phyloP scores from a whole-genome alignment of 2,888 invertebrate genomes.

The Tipula lateralis region DNA sequence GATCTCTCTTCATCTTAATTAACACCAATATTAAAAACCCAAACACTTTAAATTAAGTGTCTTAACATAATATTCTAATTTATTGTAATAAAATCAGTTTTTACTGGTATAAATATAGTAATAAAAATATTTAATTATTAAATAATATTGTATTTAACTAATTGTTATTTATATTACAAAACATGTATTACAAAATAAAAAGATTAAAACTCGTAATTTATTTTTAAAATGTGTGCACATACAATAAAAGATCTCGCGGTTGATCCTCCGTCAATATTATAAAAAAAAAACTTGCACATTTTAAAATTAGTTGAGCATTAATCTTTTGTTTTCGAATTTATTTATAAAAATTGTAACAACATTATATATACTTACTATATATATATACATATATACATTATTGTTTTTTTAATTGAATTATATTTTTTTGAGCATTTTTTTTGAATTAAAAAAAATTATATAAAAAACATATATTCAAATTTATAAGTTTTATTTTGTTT shows the following conservation, averaged over 20 bases:
- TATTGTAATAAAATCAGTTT: not conserved
- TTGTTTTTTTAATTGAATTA: not conserved
- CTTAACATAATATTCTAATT: not conserved
- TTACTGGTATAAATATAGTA: not conserved
- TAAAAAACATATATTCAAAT: not conserved
- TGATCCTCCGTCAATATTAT: not conserved
- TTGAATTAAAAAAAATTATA: not conserved
- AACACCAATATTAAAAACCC: not conserved
- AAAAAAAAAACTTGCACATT: not conserved
- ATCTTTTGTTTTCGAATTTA: conserved; percentile 11
- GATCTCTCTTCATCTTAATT: not conserved
- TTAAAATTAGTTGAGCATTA: not conserved
- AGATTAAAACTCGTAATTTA: not conserved
- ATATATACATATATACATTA: not conserved
- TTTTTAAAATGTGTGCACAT: not conserved
- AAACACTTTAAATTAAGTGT: conserved; percentile 11
- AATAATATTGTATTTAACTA: not conserved
- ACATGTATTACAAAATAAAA: conserved; percentile 8
- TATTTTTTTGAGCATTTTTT: conserved; percentile 12
- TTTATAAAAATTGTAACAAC: not conserved
- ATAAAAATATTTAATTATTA: not conserved
- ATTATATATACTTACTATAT: not conserved
- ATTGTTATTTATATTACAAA: not conserved
- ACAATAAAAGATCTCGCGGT: not conserved
- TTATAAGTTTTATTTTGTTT: not conserved